phyloP scores from a whole-genome alignment of 1,140 invertebrate species.

The Ostrea edulis region DNA sequence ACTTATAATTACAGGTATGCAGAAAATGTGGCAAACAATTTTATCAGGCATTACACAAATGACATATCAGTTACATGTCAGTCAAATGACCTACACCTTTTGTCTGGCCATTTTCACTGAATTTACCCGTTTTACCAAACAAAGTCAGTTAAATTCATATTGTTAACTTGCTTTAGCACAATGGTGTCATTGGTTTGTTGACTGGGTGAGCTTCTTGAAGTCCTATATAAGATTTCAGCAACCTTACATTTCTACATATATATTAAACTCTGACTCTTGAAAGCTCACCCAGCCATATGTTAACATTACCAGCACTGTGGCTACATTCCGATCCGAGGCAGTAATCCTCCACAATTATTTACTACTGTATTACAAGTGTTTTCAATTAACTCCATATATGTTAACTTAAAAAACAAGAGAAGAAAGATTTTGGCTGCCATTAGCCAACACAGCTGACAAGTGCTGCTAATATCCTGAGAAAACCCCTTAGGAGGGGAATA shows the following conservation, averaged over 20 bases:
- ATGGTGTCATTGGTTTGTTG: neutral
- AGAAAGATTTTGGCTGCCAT: constrained; percentile 18
- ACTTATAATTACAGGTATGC: neutral
- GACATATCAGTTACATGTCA: neutral
- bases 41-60: neutral
- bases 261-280: neutral
- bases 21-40: neutral
- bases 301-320: neutral
- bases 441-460: constrained; percentile 21
- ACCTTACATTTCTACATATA: too few relatives aligned
- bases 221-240: too few relatives aligned
- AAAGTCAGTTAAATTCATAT: neutral
- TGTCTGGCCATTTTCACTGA: neutral
- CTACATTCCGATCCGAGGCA: neutral
- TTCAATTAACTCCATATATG: neutral
- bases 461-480: constrained; percentile 36
- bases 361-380: neutral
- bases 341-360: constrained; percentile 15
- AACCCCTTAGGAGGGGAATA: neutral
- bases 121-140: constrained; percentile 25
- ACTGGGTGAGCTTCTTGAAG: too few relatives aligned
- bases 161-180: constrained; percentile 23
- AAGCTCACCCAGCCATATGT: neutral
- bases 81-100: neutral
- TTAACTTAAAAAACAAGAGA: neutral